A percentile compares a stretch with the other conserved stretches of the same genome.
phyloP scores from a whole-genome alignment of 2,888 invertebrate species.

The Eristalis tenax region DNA sequence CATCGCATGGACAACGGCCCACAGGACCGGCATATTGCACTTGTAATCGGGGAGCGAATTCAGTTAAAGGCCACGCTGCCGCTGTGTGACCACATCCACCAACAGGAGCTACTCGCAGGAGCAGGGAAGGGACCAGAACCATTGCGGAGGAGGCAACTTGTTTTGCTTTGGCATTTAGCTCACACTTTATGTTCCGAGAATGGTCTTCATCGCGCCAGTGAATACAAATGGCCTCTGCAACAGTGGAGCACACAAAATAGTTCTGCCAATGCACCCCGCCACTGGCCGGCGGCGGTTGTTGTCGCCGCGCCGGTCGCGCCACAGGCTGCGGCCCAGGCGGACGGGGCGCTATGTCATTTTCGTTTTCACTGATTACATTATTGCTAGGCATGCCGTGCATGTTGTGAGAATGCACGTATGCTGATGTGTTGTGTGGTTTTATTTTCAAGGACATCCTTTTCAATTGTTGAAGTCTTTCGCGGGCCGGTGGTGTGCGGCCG shows the following conservation, averaged over 20 bases:
- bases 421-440: slow-evolving; percentile 42
- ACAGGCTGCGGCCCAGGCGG: slow-evolving; percentile 32
- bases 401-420: slow-evolving; percentile 33
- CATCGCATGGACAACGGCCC: background rate
- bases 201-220: slow-evolving; percentile 39
- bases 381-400: slow-evolving; percentile 52
- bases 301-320: slow-evolving; percentile 34
- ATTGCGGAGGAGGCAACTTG: background rate
- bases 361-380: slow-evolving; percentile 68
- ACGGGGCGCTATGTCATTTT: slow-evolving; percentile 68
- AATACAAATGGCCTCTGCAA: slow-evolving; percentile 51
- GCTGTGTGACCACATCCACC: background rate
- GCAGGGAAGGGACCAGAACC: background rate
- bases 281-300: slow-evolving; percentile 11
- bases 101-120: background rate
- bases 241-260: slow-evolving; percentile 11
- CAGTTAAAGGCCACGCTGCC: slow-evolving; percentile 40
- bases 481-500: background rate
- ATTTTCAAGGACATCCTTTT: slow-evolving; percentile 72
- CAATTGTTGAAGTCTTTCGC: slow-evolving; percentile 61
- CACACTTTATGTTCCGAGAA: slow-evolving; percentile 58
- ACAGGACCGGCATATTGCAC: slow-evolving; percentile 36
- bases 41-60: slow-evolving; percentile 32
- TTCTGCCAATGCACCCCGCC: background rate
- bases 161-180: slow-evolving; percentile 47